Evolutionary conservation across 2,888 invertebrate genomes (phyloP), one percentile per base, ranked within the genome.

Genomic region (Hydroisotoma schaefferi): DNA sequence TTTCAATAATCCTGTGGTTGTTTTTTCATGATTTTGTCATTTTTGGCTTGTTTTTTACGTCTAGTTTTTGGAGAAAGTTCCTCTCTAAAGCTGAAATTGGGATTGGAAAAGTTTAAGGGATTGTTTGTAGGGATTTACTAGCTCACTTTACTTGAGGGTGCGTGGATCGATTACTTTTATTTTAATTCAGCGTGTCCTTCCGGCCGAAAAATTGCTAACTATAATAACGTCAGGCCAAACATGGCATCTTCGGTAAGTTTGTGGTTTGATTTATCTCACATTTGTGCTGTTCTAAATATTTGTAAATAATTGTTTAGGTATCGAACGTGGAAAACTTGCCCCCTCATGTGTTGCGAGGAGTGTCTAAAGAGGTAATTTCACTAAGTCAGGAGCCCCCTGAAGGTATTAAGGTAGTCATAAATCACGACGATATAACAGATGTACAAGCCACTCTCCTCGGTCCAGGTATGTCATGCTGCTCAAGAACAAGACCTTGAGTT

Each of bases 261-360:
- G 25, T 33, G 33, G 33, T 10, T 33, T 33, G 33, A 33, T 33
- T 33, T 33, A 33, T n/a, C n/a, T n/a, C n/a, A n/a, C n/a, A n/a
- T n/a, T n/a, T 6, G 33, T 6, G 15, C 33, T n/a, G 28, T 27
- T 43, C 28, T 61, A 61, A 20, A 20, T 38, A n/a, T 25, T 51
- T 55, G 12, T 76, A 15, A 40, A 15, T 40, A 10, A 15, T 40
- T 40, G 20, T 40, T 40, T 40, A 78, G 85, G 87, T 89, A 83
- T 90, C 90, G 73, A 92, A 92, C 80, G 88, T 92, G 73, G 95
- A 95, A 81, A 95, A 95, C 81, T 82, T 94, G 74, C 91, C 94
- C 65, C 94, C 95, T 67, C 94, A 94, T 82, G 89, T 88, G 67
- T 87, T 94, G 61, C 81, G 91, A 67, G 85, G 88, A 74, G 88